Base-by-base conservation (phyloP, 23 tunicate genomes). In the Phallusia fumigata region DNA sequence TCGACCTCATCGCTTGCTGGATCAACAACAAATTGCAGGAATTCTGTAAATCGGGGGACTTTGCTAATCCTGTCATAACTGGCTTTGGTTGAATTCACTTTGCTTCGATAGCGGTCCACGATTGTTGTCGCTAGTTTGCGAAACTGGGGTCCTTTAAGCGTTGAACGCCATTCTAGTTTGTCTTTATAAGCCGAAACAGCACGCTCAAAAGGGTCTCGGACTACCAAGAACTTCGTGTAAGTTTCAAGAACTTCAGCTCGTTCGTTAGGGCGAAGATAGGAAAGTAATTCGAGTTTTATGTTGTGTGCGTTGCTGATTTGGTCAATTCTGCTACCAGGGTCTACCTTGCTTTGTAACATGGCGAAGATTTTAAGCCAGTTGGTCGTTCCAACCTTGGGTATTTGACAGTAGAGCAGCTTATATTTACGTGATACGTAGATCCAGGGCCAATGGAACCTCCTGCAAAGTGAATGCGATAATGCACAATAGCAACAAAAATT, bases 131-230 rank as follows among this genome's bases (percentile, higher is more conserved):
- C 86, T 26, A 88, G 80, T 33, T 65, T 32, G 1, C 31, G 30
- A 78, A 76, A 88, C 75, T 28, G 12, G 0, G 91, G 83, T 0
- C 51, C 31, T 13, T 52, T 52, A 13, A n/a, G 28, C 35, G 44
- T 72, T 18, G 18, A 2, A 8, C 32, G 24, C 21, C 82, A 81
- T 28, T 82, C 47, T 2, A 88, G 73, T 75, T 88, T 88, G 81
- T 88, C 84, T 33, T 44, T 31, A 52, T 76, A 88, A 8, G 91
- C 91, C 31, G 91, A 88, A 8, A 88, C 21, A 28, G 76, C 73
- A 5, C 91, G 80, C 35, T 82, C 74, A 35, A 88, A 88, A 11
- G 91, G 91, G 0, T 88, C 80, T 6, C 91, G 77, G 0, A 76
- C 79, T 8, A 88, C 80, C 32, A 88, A 36, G 44, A 82, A 82